Evolutionary conservation across 1,140 invertebrate genomes (phyloP).

Genomic region (Zaprionus davidi): DNA sequence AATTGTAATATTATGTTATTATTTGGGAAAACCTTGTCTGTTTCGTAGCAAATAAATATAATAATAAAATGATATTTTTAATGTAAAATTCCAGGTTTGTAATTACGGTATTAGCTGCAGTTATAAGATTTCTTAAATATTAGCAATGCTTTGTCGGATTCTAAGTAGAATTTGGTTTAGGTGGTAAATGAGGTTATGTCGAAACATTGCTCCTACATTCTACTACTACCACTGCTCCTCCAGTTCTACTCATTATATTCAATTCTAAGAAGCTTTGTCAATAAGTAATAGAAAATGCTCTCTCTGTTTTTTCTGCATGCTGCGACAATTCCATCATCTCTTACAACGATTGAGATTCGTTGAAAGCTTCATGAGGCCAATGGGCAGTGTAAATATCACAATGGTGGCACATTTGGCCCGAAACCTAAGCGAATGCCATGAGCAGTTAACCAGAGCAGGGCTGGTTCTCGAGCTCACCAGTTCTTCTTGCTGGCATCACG

Average conservation of each 20-base stretch:
- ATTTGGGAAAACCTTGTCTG: too few relatives aligned
- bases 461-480: slow-evolving; percentile 40
- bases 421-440: slow-evolving; percentile 7
- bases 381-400: slow-evolving; percentile 4
- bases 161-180: background rate
- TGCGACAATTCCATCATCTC: background rate
- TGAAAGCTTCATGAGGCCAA: background rate
- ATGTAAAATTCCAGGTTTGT: too few relatives aligned
- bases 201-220: background rate
- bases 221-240: too few relatives aligned
- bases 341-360: background rate
- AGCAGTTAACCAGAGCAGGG: slow-evolving; percentile 21
- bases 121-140: too few relatives aligned
- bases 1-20: too few relatives aligned
- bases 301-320: background rate
- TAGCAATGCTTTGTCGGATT: background rate
- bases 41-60: too few relatives aligned
- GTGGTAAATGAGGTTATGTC: background rate
- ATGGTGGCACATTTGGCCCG: slow-evolving; percentile 12
- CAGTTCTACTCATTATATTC: too few relatives aligned
- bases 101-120: too few relatives aligned
- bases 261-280: background rate
- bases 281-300: background rate
- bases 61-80: too few relatives aligned
- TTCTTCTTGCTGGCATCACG: slow-evolving; percentile 26